Percentiles rank a stretch among this genome's conserved stretches.
Conservation (phyloP, 2,888 invertebrate genomes). For the Plagiodera versicolora region DNA sequence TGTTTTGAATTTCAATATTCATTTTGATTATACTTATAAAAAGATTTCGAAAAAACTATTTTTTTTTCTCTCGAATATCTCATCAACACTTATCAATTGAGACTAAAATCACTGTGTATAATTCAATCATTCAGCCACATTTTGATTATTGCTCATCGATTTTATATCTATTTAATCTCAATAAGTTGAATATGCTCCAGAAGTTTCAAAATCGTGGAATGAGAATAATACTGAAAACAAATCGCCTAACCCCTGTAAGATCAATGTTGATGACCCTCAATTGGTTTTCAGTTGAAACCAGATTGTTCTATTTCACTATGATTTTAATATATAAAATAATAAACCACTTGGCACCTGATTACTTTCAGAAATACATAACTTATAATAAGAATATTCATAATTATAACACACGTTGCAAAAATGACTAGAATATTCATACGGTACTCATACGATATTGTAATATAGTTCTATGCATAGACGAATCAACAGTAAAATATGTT, state of each 20-base stretch:
- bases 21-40: neutral
- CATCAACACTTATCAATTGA: neutral
- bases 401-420: neutral
- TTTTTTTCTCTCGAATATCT: constrained; percentile 1
- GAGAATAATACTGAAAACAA: neutral
- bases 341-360: neutral
- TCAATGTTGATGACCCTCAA: neutral
- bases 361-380: neutral
- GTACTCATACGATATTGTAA: no score
- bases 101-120: neutral
- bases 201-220: neutral
- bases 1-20: neutral
- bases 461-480: no score
- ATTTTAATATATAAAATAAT: neutral
- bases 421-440: neutral
- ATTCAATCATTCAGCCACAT: neutral
- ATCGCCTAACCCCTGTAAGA: neutral
- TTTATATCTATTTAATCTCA: neutral
- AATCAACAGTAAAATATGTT: no score
- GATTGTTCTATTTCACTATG: neutral
- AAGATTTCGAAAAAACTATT: neutral
- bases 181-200: neutral
- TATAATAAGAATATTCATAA: neutral
- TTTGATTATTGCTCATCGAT: constrained; percentile 1
- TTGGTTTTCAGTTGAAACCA: neutral